A percentile compares a stretch with the other conserved stretches of the same genome.
phyloP scores from a whole-genome alignment of 2,113 vertebrate genomes.

The Sula dactylatra region DNA sequence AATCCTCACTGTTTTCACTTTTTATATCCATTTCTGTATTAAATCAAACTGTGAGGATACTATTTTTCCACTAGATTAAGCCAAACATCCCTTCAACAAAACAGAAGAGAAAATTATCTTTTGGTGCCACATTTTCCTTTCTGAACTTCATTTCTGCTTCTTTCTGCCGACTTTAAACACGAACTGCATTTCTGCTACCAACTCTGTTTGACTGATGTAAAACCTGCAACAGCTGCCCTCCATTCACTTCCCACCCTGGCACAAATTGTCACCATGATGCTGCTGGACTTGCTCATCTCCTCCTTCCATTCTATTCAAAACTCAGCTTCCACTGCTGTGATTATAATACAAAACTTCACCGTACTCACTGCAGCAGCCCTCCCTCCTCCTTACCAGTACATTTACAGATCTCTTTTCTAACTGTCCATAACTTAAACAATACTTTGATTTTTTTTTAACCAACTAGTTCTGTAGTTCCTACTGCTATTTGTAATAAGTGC shows the following conservation, averaged over 20 bases:
- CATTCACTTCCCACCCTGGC: neutral
- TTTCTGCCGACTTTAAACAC: neutral
- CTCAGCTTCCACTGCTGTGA: neutral
- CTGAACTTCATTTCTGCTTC: neutral
- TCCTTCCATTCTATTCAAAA: neutral
- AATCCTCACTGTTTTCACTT: neutral
- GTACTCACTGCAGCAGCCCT: neutral
- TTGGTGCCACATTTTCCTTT: neutral
- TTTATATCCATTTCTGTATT: neutral
- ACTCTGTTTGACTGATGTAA: neutral
- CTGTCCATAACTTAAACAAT: neutral
- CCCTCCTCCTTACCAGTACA: neutral
- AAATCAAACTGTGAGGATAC: neutral
- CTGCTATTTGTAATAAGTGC: fast-evolving
- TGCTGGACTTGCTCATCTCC: neutral
- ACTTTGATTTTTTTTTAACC: neutral
- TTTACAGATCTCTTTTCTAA: neutral
- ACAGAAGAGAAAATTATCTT: neutral
- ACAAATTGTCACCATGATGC: neutral
- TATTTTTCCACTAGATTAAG: neutral
- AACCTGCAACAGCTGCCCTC: neutral
- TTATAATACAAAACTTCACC: neutral
- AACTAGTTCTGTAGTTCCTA: neutral
- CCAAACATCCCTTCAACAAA: neutral
- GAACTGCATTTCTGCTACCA: neutral